Evolutionary conservation across 1,140 invertebrate species (phyloP).

Genomic region (Megalopta genalis): DNA sequence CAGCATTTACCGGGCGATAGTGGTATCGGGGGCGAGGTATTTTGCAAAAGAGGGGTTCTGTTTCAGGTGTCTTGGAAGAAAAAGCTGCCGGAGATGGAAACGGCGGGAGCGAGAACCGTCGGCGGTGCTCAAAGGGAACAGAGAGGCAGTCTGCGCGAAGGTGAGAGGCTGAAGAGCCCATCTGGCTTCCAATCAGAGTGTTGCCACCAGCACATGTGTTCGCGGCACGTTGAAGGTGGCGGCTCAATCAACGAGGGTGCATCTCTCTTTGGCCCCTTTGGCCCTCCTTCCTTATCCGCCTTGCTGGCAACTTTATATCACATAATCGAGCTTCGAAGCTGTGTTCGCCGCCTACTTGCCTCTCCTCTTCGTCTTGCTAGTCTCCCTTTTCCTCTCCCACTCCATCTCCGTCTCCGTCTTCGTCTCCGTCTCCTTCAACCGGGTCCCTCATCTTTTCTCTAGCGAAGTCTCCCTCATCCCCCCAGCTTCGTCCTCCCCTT

Average conservation of each 20-base stretch:
- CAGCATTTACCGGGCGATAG: constrained; percentile 31
- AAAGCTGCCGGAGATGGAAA: constrained; percentile 37
- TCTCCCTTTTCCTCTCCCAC: background rate
- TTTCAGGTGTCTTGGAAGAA: constrained; percentile 57
- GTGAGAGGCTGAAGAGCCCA: constrained; percentile 73
- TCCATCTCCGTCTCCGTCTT: background rate
- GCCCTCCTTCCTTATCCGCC: constrained; percentile 40
- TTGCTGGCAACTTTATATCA: constrained; percentile 69
- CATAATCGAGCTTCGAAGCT: constrained; percentile 68
- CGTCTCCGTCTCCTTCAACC: too few relatives aligned
- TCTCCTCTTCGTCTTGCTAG: background rate
- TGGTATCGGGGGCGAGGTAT: constrained; percentile 18
- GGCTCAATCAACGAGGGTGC: constrained; percentile 71
- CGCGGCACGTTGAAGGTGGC: constrained; percentile 68
- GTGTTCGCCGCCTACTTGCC: background rate
- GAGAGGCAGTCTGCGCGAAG: constrained; percentile 38
- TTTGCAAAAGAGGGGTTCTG: constrained; percentile 43
- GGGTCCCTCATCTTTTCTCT: constrained; percentile 11
- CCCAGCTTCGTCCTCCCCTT: constrained; percentile 5
- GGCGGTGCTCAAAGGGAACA: background rate
- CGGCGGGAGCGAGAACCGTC: background rate
- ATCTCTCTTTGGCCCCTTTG: constrained; percentile 59
- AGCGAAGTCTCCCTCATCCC: constrained; percentile 4
- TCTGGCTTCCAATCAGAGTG: constrained; percentile 77
- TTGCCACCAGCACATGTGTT: constrained; percentile 76